A percentile compares a stretch with the other conserved stretches of the same genome.
Evolutionary conservation across 2,113 vertebrate genomes (phyloP).

Genomic region (Cisticola juncidis): DNA sequence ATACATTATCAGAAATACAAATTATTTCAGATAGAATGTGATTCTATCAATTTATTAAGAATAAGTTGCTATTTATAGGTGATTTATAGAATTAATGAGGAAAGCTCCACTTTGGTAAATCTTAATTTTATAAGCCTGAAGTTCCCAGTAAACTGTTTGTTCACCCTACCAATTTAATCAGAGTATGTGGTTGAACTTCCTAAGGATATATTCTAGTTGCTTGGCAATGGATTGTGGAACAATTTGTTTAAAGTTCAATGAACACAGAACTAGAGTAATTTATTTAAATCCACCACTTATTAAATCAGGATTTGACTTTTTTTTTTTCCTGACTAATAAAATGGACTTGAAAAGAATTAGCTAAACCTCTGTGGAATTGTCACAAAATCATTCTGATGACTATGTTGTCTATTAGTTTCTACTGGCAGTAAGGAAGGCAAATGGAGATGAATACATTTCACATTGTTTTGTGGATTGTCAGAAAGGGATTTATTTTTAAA

Average conservation of each 20-base stretch:
- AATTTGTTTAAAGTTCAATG: conserved; percentile 71
- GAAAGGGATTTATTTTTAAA: conserved; percentile 49
- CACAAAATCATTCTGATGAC: conserved; percentile 59
- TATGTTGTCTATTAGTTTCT: conserved; percentile 43
- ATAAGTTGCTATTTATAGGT: conserved; percentile 16
- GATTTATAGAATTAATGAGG: conserved; percentile 22
- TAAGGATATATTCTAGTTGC: conserved; percentile 47
- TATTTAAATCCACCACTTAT: conserved; percentile 71
- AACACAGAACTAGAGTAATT: conserved; percentile 65
- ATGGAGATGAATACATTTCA: conserved; percentile 26
- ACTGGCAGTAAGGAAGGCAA: background rate
- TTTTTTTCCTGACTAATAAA: conserved; percentile 57
- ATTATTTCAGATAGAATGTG: background rate
- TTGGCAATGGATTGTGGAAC: conserved; percentile 55
- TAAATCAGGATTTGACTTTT: conserved; percentile 64
- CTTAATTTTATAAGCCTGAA: conserved; percentile 18
- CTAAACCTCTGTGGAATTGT: conserved; percentile 56
- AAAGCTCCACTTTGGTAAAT: background rate
- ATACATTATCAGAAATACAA: background rate
- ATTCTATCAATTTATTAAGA: background rate
- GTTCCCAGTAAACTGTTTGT: conserved; percentile 44
- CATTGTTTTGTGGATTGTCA: conserved; percentile 44
- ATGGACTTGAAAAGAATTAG: conserved; percentile 68
- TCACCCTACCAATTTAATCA: conserved; percentile 26
- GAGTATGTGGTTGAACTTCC: conserved; percentile 41